A percentile compares a stretch with the other conserved stretches of the same genome.
Evolutionary conservation across 1,140 invertebrate species (phyloP).

Genomic region (Linepithema humile): DNA sequence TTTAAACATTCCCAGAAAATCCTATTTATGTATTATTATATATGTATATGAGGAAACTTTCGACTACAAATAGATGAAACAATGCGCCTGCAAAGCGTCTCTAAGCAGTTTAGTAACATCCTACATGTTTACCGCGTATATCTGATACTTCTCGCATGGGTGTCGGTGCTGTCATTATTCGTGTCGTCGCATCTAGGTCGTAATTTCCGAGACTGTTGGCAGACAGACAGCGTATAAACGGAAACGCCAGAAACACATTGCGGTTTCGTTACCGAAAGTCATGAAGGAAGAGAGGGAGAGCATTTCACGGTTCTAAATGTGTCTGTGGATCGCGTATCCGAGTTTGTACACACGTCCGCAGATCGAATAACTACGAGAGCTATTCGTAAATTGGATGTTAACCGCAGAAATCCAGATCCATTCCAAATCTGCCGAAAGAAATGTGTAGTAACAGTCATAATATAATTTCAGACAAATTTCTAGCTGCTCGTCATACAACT

Average conservation of each 20-base stretch:
- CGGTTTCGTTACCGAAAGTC: slow-evolving; percentile 47
- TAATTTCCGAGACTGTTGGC: slow-evolving; percentile 53
- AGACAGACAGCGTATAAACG: slow-evolving; percentile 45
- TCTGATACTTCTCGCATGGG: not conserved
- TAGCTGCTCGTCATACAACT: not conserved
- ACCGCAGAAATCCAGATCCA: not conserved
- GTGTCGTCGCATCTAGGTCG: slow-evolving; percentile 41
- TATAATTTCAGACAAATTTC: not conserved
- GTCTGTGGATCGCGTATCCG: not conserved
- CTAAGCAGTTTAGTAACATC: not conserved
- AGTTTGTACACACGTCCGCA: slow-evolving; percentile 10
- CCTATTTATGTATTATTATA: too few relatives aligned
- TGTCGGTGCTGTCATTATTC: slow-evolving; percentile 43
- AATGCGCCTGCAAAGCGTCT: not conserved
- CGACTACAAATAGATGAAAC: not conserved
- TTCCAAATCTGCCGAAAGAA: not conserved
- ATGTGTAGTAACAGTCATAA: not conserved
- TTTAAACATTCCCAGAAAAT: slow-evolving; percentile 5
- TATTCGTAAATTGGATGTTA: slow-evolving; percentile 15
- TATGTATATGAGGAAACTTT: not conserved
- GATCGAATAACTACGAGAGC: slow-evolving; percentile 5
- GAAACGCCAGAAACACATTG: slow-evolving; percentile 52
- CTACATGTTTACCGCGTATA: not conserved
- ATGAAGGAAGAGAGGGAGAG: not conserved
- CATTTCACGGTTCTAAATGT: slow-evolving; percentile 24